A percentile compares a stretch with the other conserved stretches of the same genome.
Evolutionary conservation across 37 sponge, comb jelly and placozoan species (phyloP).

Genomic region (Cladorhizidae sp.): DNA sequence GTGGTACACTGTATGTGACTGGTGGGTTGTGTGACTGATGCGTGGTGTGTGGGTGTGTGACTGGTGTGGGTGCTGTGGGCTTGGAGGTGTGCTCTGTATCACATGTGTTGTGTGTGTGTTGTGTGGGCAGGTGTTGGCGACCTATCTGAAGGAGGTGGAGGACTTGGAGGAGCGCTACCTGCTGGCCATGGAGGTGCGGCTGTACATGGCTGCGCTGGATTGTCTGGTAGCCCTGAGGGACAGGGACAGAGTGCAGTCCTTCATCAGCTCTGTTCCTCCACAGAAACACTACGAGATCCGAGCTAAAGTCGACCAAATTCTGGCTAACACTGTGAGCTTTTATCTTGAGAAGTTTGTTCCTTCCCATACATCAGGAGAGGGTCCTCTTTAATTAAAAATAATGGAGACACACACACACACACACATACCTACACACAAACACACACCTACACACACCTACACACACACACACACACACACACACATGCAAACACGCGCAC

Average conservation of each 20-base stretch:
- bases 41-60: too few species aligned
- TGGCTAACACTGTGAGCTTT: constrained; percentile 20
- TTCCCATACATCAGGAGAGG: not conserved
- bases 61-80: too few species aligned
- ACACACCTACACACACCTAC: too few species aligned
- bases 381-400: not conserved
- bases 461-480: too few species aligned
- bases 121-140: constrained; percentile 20
- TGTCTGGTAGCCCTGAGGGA: constrained; percentile 28
- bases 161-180: constrained; percentile 40
- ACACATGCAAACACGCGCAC: too few species aligned
- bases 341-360: too few species aligned
- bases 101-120: not conserved
- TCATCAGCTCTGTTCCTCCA: constrained; percentile 35
- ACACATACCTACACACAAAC: too few species aligned
- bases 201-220: constrained; percentile 28
- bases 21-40: too few species aligned
- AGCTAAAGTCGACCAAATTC: constrained; percentile 23
- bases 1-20: too few species aligned
- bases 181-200: constrained; percentile 32
- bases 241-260: constrained; percentile 18
- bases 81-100: too few species aligned
- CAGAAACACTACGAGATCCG: constrained; percentile 19
- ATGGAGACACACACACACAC: too few species aligned
- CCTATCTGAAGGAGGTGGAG: constrained; percentile 50